Conservation (phyloP, 2,797 vertebrate species). For the Gouania willdenowi region DNA sequence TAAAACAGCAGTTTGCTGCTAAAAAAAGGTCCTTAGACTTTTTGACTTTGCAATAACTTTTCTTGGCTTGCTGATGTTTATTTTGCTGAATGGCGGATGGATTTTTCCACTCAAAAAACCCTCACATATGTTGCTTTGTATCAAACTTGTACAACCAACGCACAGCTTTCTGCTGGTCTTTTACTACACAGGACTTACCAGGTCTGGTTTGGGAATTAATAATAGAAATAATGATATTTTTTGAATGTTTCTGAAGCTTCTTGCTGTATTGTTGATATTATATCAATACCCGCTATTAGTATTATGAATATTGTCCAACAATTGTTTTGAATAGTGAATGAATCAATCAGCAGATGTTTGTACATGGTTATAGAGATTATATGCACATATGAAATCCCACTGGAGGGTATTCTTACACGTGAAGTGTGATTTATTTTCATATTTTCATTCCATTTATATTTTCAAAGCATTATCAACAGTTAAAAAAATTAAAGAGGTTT, state of each 20-base stretch:
- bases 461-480: conserved; percentile 45
- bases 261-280: conserved; percentile 77
- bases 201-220: conserved; percentile 53
- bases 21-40: conserved; percentile 57
- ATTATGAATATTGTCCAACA: conserved; percentile 72
- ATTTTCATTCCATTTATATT: conserved; percentile 45
- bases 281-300: conserved; percentile 71
- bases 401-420: conserved; percentile 53
- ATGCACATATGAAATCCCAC: conserved; percentile 55
- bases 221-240: conserved; percentile 69
- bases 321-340: conserved; percentile 72
- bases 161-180: conserved; percentile 53
- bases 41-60: conserved; percentile 76
- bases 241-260: conserved; percentile 74
- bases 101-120: conserved; percentile 52
- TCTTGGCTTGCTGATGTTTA: conserved; percentile 61
- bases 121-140: conserved; percentile 59
- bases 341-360: conserved; percentile 73
- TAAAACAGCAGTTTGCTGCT: conserved; percentile 46
- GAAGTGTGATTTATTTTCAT: conserved; percentile 57
- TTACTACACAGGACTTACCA: conserved; percentile 41
- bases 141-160: conserved; percentile 50
- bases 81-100: conserved; percentile 57
- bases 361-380: conserved; percentile 66
- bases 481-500: conserved; percentile 30